Percentiles rank a stretch among this genome's conserved stretches.
These are phyloP conservation scores for Ctenochaetus hawaiiensis DNA, from an alignment of 2,797 vertebrate species.

Conservation along the genomic window DNA sequence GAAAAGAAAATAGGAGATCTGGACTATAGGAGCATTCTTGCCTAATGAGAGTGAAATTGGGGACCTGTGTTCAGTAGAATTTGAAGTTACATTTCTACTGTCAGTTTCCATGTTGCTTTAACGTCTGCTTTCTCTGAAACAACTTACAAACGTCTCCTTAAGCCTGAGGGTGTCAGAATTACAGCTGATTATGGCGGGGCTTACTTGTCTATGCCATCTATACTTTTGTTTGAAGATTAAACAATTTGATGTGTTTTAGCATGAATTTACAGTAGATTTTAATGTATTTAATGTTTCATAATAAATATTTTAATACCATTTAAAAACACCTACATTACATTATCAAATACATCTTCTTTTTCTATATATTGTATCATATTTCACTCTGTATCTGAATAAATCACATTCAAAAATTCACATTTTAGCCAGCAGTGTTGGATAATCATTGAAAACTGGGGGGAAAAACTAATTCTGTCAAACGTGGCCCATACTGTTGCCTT, in stretches of 20 bases:
- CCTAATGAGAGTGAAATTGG: no score
- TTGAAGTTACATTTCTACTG: background rate
- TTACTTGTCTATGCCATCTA: background rate
- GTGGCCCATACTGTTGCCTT: background rate
- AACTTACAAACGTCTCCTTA: no score
- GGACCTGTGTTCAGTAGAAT: background rate
- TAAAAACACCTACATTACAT: background rate
- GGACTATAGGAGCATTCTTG: background rate
- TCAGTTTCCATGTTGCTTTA: background rate
- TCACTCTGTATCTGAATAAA: background rate
- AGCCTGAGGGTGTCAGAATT: no score
- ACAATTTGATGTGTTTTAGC: conserved; percentile 22
- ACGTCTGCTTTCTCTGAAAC: background rate
- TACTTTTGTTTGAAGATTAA: background rate
- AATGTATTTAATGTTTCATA: background rate
- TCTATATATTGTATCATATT: background rate
- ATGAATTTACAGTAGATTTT: background rate
- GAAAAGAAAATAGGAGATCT: background rate
- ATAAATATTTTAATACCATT: background rate
- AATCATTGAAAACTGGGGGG: no score
- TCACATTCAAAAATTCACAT: background rate
- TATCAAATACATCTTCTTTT: background rate
- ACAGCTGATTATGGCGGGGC: background rate
- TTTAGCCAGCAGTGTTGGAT: no score
- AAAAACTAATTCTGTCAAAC: background rate